Evolutionary conservation across 2,888 invertebrate species (phyloP).

Genomic region (Scaeva pyrastri): DNA sequence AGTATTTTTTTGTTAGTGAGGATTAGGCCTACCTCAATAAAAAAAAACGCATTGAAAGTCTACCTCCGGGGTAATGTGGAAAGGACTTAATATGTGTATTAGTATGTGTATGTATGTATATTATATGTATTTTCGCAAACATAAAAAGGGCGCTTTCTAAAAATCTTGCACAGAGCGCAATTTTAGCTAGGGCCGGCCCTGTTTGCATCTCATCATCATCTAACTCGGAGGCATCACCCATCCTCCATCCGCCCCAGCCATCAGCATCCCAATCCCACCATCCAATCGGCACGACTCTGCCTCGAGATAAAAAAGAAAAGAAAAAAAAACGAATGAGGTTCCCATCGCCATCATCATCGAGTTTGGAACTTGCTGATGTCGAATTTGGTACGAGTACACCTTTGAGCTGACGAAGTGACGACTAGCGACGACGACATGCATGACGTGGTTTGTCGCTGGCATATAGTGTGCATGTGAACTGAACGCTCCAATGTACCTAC

Average conservation of each 20-base stretch:
- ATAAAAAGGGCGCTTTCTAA: no score
- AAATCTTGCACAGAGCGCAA: no score
- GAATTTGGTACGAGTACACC: not conserved
- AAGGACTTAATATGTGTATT: no score
- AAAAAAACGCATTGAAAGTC: no score
- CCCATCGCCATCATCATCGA: slow-evolving; percentile 3
- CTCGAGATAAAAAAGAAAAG: not conserved
- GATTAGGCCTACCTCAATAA: no score
- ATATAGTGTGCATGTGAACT: slow-evolving; percentile 45
- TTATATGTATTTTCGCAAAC: no score
- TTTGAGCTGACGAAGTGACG: not conserved
- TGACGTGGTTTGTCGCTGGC: not conserved
- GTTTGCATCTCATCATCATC: no score
- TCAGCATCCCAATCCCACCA: slow-evolving; percentile 21
- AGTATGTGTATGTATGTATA: no score
- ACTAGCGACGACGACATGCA: not conserved
- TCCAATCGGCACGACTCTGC: slow-evolving; percentile 39
- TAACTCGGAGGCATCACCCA: slow-evolving; percentile 12
- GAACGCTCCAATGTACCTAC: slow-evolving; percentile 11
- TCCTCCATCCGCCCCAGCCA: not conserved
- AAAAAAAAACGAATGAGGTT: slow-evolving; percentile 24
- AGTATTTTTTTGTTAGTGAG: no score
- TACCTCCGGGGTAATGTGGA: no score
- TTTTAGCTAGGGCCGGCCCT: no score
- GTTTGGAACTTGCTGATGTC: not conserved